Conservation (phyloP, 2,113 vertebrate genomes). For the Trematomus loennbergii region DNA sequence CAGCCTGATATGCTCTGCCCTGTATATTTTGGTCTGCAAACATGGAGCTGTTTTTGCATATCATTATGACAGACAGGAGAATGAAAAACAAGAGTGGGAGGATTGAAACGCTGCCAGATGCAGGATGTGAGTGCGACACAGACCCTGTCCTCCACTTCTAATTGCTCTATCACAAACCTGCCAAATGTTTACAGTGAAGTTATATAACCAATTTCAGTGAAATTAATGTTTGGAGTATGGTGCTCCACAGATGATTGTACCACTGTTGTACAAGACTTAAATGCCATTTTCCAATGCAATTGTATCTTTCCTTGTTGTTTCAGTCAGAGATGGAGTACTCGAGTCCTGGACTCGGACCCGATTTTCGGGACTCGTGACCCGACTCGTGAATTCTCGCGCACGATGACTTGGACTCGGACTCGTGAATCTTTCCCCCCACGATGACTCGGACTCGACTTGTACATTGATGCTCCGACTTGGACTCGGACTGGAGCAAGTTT, state of each 20-base stretch:
- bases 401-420: no score
- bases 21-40: slow-evolving; percentile 14
- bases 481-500: no score
- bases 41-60: slow-evolving; percentile 61
- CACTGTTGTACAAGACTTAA: background rate
- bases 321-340: no score
- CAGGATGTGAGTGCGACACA: slow-evolving; percentile 57
- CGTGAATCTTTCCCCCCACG: no score
- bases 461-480: no score
- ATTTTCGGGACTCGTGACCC: no score
- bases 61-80: slow-evolving; percentile 56
- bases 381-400: no score
- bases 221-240: background rate
- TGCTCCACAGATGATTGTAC: background rate
- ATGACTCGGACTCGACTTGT: no score
- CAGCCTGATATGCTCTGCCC: slow-evolving; percentile 8
- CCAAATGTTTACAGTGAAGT: slow-evolving; percentile 46
- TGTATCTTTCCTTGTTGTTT: background rate
- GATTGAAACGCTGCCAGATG: slow-evolving; percentile 64
- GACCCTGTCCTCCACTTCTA: slow-evolving; percentile 53
- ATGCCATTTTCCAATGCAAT: background rate
- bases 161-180: slow-evolving; percentile 44
- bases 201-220: slow-evolving; percentile 26
- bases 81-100: slow-evolving; percentile 74
- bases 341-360: no score